These are phyloP conservation scores for Mnemiopsis leidyi DNA, from an alignment of 37 sponge, comb jelly and placozoan species.

Conservation along the genomic window DNA sequence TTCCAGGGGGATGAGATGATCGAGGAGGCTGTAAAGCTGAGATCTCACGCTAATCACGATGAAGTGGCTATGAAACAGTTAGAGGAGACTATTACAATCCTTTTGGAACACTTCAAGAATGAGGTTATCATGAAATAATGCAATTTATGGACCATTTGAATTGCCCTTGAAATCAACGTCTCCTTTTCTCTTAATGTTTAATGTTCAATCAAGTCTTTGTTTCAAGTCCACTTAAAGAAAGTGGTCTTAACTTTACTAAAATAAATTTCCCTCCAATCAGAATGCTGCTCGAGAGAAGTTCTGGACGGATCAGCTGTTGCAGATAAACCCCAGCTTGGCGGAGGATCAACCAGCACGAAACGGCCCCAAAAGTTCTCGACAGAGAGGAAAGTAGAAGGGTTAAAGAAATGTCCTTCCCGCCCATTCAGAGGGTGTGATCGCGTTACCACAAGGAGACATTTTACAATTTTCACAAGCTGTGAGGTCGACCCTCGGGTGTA, in stretches of 20 bases:
- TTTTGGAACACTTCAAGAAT: slow-evolving; percentile 1
- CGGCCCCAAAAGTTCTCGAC: slow-evolving; percentile 41
- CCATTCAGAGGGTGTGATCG: no score
- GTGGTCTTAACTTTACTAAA: no score
- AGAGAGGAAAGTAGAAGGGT: neutral
- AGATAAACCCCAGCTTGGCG: neutral
- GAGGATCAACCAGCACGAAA: neutral
- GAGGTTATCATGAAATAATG: no score
- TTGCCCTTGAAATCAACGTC: no score
- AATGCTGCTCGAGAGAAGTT: slow-evolving; percentile 26
- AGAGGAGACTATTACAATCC: neutral
- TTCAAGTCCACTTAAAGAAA: no score
- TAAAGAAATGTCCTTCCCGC: no score
- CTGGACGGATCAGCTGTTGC: slow-evolving; percentile 40
- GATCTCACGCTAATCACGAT: neutral
- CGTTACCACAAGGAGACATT: no score
- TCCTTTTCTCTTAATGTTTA: no score
- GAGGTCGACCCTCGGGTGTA: no score
- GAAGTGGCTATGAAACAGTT: neutral
- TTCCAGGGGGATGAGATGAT: slow-evolving; percentile 32
- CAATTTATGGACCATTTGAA: no score
- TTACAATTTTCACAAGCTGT: no score
- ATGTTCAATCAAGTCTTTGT: no score
- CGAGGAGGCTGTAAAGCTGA: slow-evolving; percentile 4
- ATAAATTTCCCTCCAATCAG: slow-evolving; percentile 2